Base-by-base conservation (phyloP, 2,797 vertebrate genomes). In the Enteromius mattozi region DNA sequence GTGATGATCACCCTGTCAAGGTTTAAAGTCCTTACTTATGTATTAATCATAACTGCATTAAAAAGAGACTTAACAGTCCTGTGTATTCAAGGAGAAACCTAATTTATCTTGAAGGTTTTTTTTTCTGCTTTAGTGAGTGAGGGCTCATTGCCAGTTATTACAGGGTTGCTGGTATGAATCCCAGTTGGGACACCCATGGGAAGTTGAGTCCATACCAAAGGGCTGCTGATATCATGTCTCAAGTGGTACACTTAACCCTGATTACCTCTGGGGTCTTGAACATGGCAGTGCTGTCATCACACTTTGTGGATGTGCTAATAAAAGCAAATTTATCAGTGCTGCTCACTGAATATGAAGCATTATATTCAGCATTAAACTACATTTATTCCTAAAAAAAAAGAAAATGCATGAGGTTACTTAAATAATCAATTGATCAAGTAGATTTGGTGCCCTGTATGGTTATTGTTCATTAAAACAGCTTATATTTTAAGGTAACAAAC, bases 131-230 rank as follows among this genome's bases (percentile, higher is more conserved):
- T 27, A 70, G 16, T 56, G 49, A 81, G 6, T 7, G n/a, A 81
- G 66, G 16, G 35, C 35, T 71, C 16, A 17, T 1, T 9, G 56
- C 7, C 40, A 81, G n/a, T 72, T 61, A 45, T 61, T 27, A 35
- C 37, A 72, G 59, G 68, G 37, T 45, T 81, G 69, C 68, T 72
- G 54, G 37, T 81, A 59, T 56, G 17, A 61, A 37, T 72, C 80
- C 24, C 51, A 12, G 54, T 72, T 40, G 42, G 42, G 17, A 56
- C 37, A 72, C 37, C 80, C 37, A 61, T 24, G 66, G 66, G 66
- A 70, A 14, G 49, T 45, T 61, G 16, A 72, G 24, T 61, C 40
- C 6, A 37, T 33, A 81, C 37, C 51, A 37, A 16, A 71, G 79
- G 49, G 68, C 24, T 61, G 54, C 56, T 72, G 80, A 81, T 59